Base-by-base conservation (phyloP, 2,888 invertebrate species). In the Orchesella flavescens region DNA sequence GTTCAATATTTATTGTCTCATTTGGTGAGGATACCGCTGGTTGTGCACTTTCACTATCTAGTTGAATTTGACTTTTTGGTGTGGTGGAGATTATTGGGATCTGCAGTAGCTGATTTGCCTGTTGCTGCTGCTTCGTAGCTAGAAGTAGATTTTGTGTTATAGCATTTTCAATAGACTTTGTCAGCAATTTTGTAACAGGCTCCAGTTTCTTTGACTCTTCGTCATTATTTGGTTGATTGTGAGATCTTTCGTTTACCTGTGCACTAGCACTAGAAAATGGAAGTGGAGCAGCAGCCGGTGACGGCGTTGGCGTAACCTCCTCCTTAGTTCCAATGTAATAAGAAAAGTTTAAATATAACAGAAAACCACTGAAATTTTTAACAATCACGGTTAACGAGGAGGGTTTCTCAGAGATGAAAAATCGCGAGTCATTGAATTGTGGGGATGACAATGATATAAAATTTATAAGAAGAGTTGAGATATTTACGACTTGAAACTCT, bases 281-380 rank as follows among this genome's bases (percentile, higher is more conserved):
- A 4, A 24, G n/a, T 44, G 53, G 1, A 34, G 65, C 12, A 34
- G 65, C 12, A 65, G 65, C 24, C 24, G 65, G 24, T 65, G 12
- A 23, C 9, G 24, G 65, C 1, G 65, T 65, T 24, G 5, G 5
- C 4, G 23, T 21, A 59, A 78, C 61, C 72, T 72, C 17, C 5
- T 49, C 34, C 17, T 24, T 63, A 23, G 19, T 57, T 24, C 75
- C 76, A 49, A 83, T 61, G 21, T 55, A 83, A 13, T 83, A 83
- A 3, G 76, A 76, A 65, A 83, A 83, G 59, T 83, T 83, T 44
- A 83, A 34, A 21, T 57, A 83, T 65, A 83, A 53, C 21, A 83
- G 9, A 13, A 55, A 46, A 23, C 72, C 44, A 12, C 15, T 71
- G 34, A 83, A 83, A 23, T 68, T 59, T 76, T 76, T 76, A 4